Evolutionary conservation across 1,140 invertebrate genomes (phyloP), one percentile per base, ranked within the genome.

Genomic region (Leptopilina boulardi): DNA sequence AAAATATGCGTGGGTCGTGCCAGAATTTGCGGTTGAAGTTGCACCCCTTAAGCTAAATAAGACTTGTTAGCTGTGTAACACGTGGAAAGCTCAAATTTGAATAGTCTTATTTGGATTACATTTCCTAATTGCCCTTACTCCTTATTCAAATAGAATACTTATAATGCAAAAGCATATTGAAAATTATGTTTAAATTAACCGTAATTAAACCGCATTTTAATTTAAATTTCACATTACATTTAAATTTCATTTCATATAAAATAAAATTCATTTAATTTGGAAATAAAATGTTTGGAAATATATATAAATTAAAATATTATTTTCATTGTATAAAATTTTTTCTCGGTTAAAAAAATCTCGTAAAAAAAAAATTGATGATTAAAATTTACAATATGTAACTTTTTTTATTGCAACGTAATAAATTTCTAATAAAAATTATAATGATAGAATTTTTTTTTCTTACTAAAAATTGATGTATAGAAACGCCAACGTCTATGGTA

Each of bases 11-110:
- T 59, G 23, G 56, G 21, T 59, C 21, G 23, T 59, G 56, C 13
- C 21, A 15, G 56, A 59, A 59, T 59, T 59, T 26, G 21, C 8
- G 21, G 21, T 26, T 9, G 10, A 11, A 59, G 21, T 26, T 38
- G 21, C 47, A 59, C 56, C 56, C 9, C 56, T 19, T 59, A 59
- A 59, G 56, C 23, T 66, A 66, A 26, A 30, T 66, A 30, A 66
- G 56, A 21, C 56, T 66, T 66, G 11, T 66, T 66, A 66, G 56
- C 56, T 66, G 23, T 66, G 23, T 26, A 30, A 66, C 21, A 26
- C 56, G 11, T 30, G 21, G 23, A 30, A 54, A 66, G 21, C 23
- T 10, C 23, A 66, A 66, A 66, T 66, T 66, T 66, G 56, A 66
- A 66, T 66, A 66, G 56, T 15, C 21, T 66, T 26, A 13, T 26